Base-by-base conservation (phyloP, 1,140 invertebrate species). In the Drosophila sp. region DNA sequence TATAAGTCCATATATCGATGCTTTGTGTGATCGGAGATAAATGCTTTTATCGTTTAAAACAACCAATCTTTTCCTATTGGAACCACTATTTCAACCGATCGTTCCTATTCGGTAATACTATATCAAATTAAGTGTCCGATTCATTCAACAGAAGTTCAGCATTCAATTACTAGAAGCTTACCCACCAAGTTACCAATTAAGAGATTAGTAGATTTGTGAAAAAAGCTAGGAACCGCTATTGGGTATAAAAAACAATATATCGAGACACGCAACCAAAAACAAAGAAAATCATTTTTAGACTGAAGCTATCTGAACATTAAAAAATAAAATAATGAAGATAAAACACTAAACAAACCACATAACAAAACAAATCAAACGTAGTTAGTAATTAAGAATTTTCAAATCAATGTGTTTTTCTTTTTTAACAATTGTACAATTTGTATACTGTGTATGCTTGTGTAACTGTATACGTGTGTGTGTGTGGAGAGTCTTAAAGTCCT, bases 221-320 rank as follows among this genome's bases (percentile, higher is more conserved):
- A 3, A 50, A 8, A 50, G 10, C 10, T 27, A 27, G 44, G 25
- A 50, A 50, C 23, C 2, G 44, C 44, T 1, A 8, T 27, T 50
- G 44, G 23, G 6, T 10, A 50, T 27, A 27, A 38, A 3, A 50
- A 27, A 50, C 44, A 58, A 61, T 72, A 58, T 68, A 50, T 57
- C 58, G 50, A 70, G 41, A 25, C 35, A 44, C 10, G 10, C 5
- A 71, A 56, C 64, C 29, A 68, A 11, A 76, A 82, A 62, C 76
- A 87, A 72, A 72, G 79, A 83, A 87, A 76, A 70, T 79, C 66
- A 83, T 83, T 69, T 79, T 87, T 86, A 86, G 83, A 86, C 83
- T 86, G 83, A 87, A 76, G 60, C 65, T 78, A 68, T 60, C 80
- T 71, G 73, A 65, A 86, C 66, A 79, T 50, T 23, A 61, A 76